Evolutionary conservation across 1,140 invertebrate species (phyloP).

Genomic region (Proctacanthus coquilletti): DNA sequence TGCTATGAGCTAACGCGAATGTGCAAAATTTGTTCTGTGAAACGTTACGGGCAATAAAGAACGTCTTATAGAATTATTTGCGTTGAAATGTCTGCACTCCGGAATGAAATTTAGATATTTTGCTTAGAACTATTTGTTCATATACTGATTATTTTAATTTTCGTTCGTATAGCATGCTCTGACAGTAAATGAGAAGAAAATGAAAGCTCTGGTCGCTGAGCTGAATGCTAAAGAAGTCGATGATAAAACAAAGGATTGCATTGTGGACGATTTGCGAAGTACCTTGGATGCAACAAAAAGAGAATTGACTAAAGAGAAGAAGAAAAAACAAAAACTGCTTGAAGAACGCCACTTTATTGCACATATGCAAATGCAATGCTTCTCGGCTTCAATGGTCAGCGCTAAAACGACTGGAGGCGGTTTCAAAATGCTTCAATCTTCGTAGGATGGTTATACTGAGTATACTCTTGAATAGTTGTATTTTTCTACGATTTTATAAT

Average conservation of each 20-base stretch:
- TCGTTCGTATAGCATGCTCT: slow-evolving; percentile 12
- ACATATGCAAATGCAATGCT: slow-evolving; percentile 24
- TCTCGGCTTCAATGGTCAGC: slow-evolving; percentile 19
- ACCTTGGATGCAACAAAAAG: slow-evolving; percentile 18
- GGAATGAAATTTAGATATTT: slow-evolving; percentile 1
- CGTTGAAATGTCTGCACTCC: too few species aligned
- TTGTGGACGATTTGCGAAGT: slow-evolving; percentile 18
- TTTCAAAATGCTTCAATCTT: slow-evolving; percentile 24
- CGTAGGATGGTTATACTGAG: too few species aligned
- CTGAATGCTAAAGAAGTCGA: slow-evolving; percentile 17
- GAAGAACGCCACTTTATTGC: slow-evolving; percentile 20
- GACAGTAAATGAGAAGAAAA: slow-evolving; percentile 21
- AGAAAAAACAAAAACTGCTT: slow-evolving; percentile 24
- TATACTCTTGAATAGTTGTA: too few species aligned
- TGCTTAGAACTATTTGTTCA: neutral
- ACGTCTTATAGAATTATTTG: too few species aligned
- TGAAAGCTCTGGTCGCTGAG: slow-evolving; percentile 24
- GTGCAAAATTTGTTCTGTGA: too few species aligned
- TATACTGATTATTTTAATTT: neutral
- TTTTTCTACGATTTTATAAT: too few species aligned
- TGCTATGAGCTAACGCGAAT: too few species aligned
- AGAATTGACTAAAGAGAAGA: slow-evolving; percentile 23
- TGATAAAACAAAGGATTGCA: slow-evolving; percentile 14
- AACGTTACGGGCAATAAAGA: too few species aligned
- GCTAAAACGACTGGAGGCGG: slow-evolving; percentile 20